A percentile compares a stretch with the other conserved stretches of the same genome.
These are phyloP conservation scores for Synergus gifuensis DNA, from an alignment of 2,888 invertebrate species.

Conservation along the genomic window DNA sequence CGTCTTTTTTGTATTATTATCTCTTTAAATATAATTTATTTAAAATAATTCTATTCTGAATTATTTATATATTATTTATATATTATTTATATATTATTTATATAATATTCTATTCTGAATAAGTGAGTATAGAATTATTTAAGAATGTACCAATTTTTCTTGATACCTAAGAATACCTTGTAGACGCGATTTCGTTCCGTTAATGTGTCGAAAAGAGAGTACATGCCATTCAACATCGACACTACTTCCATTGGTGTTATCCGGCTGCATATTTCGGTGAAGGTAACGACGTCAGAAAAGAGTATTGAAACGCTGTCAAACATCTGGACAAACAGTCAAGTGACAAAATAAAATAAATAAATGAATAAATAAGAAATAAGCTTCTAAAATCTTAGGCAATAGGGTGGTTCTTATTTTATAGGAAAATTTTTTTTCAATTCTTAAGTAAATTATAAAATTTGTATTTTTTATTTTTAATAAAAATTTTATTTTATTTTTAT, in stretches of 20 bases:
- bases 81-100: too few relatives aligned
- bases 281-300: conserved; percentile 98
- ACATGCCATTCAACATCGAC: conserved; percentile 98
- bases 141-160: not conserved
- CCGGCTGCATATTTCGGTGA: conserved; percentile 97
- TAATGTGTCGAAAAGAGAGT: conserved; percentile 96
- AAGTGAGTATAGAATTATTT: not conserved
- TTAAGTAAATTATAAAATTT: too few relatives aligned
- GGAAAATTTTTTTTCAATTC: not conserved
- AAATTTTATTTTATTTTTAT: too few relatives aligned
- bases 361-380: not conserved
- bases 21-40: too few relatives aligned
- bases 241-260: conserved; percentile 99
- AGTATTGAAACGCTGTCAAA: conserved; percentile 97
- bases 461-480: too few relatives aligned
- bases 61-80: too few relatives aligned
- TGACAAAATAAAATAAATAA: not conserved
- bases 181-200: conserved; percentile 96
- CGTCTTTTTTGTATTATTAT: too few relatives aligned
- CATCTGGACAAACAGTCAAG: conserved; percentile 82
- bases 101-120: not conserved
- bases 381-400: too few relatives aligned
- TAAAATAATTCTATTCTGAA: too few relatives aligned
- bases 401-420: conserved; percentile 17
- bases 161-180: conserved; percentile 83